Evolutionary conservation across 2,888 invertebrate species (phyloP).

Genomic region (Empis livida): DNA sequence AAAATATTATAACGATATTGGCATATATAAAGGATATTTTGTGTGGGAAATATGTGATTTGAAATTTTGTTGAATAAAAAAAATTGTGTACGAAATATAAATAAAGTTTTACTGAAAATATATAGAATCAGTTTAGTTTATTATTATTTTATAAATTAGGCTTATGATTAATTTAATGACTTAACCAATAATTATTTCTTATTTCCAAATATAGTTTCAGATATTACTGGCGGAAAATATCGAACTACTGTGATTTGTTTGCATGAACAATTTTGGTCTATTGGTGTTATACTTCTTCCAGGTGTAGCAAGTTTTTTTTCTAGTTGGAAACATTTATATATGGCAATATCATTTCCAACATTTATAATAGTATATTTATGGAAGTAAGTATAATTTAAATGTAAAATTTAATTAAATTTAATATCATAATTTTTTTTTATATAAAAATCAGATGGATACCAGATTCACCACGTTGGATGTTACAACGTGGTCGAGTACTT

Average conservation of each 20-base stretch:
- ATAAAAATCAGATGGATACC: conserved; percentile 33
- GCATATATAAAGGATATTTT: too few species aligned
- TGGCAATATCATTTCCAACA: conserved; percentile 38
- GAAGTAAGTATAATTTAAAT: conserved; percentile 23
- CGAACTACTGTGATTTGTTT: conserved; percentile 32
- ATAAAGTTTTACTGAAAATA: too few species aligned
- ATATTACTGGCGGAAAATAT: conserved; percentile 35
- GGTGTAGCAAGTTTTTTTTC: conserved; percentile 34
- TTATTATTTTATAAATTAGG: too few species aligned
- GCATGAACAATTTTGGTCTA: conserved; percentile 39
- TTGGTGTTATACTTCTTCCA: conserved; percentile 38
- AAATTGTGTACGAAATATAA: too few species aligned
- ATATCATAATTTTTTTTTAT: neutral
- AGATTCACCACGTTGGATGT: conserved; percentile 38
- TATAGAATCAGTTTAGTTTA: too few species aligned
- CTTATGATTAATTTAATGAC: too few species aligned
- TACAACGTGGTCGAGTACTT: conserved; percentile 32
- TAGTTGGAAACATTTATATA: conserved; percentile 37
- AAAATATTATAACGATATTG: too few species aligned
- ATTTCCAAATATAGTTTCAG: conserved; percentile 26
- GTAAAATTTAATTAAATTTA: neutral
- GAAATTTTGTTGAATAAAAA: too few species aligned
- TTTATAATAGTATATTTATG: conserved; percentile 34
- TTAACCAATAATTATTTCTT: neutral
- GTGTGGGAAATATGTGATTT: too few species aligned